Percentiles rank a stretch among this genome's conserved stretches.
Evolutionary conservation across 2,888 invertebrate genomes (phyloP).

Genomic region (Salpingus planirostris): DNA sequence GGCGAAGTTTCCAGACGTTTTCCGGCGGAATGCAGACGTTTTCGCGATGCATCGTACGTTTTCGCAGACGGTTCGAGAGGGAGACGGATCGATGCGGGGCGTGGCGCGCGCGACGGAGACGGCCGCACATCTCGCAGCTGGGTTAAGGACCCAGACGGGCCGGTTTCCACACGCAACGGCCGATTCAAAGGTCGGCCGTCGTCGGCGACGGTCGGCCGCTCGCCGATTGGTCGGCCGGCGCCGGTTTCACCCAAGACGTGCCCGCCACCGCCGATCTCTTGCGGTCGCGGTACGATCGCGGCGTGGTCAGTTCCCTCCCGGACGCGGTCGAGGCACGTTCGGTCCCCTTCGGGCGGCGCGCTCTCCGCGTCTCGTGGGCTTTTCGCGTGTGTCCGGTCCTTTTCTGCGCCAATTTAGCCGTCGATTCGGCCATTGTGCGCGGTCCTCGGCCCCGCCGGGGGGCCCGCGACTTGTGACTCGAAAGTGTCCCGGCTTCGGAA

Average conservation of each 20-base stretch:
- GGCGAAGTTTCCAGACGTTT: constrained; percentile 14
- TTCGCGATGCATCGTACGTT: constrained; percentile 28
- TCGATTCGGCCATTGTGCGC: constrained; percentile 10
- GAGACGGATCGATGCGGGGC: constrained; percentile 14
- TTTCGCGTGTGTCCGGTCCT: too few species aligned
- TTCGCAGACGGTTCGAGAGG: constrained; percentile 17
- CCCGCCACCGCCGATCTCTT: constrained; percentile 23
- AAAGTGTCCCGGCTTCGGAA: too few species aligned
- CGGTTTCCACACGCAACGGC: constrained; percentile 38
- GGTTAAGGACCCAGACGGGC: constrained; percentile 46
- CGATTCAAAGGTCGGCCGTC: constrained; percentile 13
- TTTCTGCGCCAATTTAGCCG: constrained; percentile 10
- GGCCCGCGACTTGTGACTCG: too few species aligned
- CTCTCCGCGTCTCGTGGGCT: too few species aligned
- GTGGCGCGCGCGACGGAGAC: constrained; percentile 18
- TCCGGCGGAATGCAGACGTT: constrained; percentile 22
- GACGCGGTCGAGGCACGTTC: too few species aligned
- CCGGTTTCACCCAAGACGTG: constrained; percentile 22
- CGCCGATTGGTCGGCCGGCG: constrained; percentile 20
- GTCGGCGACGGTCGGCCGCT: constrained; percentile 21
- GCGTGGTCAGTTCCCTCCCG: constrained; percentile 35
- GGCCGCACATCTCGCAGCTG: constrained; percentile 32
- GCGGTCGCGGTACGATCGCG: constrained; percentile 19
- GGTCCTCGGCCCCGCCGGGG: constrained; percentile 12
- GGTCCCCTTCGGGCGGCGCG: too few species aligned